phyloP scores from a whole-genome alignment of 2,113 vertebrate species.

The Colaptes auratus region DNA sequence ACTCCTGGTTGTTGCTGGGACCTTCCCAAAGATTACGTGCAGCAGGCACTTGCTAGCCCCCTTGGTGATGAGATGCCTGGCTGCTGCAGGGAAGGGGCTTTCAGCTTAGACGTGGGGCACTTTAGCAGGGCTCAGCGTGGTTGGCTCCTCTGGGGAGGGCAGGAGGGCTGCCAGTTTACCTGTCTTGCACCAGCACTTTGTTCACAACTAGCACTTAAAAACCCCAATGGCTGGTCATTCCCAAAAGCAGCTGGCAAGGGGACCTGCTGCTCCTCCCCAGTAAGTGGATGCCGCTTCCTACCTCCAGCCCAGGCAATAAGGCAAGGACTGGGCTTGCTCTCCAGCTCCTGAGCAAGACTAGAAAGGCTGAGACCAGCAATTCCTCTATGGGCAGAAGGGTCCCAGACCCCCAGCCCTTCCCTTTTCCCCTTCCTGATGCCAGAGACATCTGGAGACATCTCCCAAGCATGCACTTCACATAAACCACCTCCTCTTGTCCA shows the following conservation, averaged over 20 bases:
- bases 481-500: neutral
- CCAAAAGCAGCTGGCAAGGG: neutral
- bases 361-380: neutral
- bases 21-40: neutral
- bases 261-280: neutral
- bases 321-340: neutral
- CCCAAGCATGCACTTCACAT: neutral
- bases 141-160: neutral
- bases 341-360: neutral
- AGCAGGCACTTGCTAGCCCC: neutral
- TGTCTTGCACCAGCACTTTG: neutral
- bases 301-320: neutral
- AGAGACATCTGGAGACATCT: neutral
- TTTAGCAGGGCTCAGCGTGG: accelerated
- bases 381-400: neutral
- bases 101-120: neutral
- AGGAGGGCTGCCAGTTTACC: neutral
- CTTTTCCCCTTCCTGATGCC: neutral
- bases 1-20: neutral
- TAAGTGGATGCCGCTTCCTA: neutral
- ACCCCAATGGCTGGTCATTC: neutral
- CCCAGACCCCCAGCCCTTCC: neutral
- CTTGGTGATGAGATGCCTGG: neutral
- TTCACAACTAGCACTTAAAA: neutral
- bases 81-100: neutral